phyloP scores from a whole-genome alignment of 2,888 invertebrate genomes.

The Alentia gelatinosa region DNA sequence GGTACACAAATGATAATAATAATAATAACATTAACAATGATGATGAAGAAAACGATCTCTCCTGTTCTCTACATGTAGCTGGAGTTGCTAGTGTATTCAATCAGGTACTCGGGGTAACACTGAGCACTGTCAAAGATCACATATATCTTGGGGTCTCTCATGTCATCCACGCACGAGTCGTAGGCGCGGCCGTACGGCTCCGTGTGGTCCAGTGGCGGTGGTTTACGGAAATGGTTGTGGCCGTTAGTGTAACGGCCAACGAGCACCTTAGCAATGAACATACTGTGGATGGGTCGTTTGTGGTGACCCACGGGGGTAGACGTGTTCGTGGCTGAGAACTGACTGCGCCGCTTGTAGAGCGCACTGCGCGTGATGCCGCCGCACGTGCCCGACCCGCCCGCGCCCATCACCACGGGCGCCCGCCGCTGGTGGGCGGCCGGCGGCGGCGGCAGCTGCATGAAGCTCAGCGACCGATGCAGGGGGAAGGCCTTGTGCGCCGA shows the following conservation, averaged over 20 bases:
- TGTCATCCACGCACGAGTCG: constrained; percentile 77
- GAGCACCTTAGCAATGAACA: constrained; percentile 76
- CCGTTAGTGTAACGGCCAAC: constrained; percentile 76
- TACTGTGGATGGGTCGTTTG: constrained; percentile 58
- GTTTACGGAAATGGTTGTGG: constrained; percentile 69
- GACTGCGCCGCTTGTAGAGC: background rate
- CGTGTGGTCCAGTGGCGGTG: constrained; percentile 70
- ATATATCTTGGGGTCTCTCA: constrained; percentile 73
- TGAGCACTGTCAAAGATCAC: constrained; percentile 78
- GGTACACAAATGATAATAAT: background rate
- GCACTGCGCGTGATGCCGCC: background rate
- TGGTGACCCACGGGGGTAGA: background rate
- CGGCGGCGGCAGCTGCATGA: constrained; percentile 23
- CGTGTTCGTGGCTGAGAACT: background rate
- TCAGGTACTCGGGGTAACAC: constrained; percentile 77
- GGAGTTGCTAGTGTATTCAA: constrained; percentile 70
- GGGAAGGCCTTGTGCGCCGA: background rate
- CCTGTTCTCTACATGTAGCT: background rate
- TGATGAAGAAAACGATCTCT: background rate
- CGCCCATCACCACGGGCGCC: constrained; percentile 13
- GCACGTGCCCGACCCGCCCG: background rate
- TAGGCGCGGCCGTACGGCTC: constrained; percentile 75
- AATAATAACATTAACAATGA: no score
- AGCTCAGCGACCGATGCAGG: background rate
- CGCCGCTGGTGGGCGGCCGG: constrained; percentile 35